Percentiles rank a stretch among this genome's conserved stretches.
Conservation (phyloP, 2,797 vertebrate genomes). For the Epinephelus malabaricus region DNA sequence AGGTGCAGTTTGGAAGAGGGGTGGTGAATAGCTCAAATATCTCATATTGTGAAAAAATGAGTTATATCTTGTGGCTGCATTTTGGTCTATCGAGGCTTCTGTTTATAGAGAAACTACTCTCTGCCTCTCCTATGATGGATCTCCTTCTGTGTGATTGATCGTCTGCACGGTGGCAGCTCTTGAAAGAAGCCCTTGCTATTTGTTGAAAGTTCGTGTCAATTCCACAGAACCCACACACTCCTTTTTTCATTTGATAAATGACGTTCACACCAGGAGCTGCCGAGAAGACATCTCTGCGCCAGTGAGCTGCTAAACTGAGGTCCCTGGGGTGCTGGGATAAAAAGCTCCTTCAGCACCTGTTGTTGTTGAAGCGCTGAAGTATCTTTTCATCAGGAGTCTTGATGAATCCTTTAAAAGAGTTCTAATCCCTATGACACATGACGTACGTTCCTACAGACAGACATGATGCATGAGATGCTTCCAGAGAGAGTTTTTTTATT, state of each 20-base stretch:
- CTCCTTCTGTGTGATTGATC: background rate
- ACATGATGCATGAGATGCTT: too few relatives aligned
- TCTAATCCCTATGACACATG: too few relatives aligned
- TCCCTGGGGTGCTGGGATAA: background rate
- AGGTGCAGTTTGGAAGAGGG: too few relatives aligned
- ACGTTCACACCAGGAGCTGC: constrained; percentile 1
- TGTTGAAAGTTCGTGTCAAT: background rate
- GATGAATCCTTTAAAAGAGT: background rate
- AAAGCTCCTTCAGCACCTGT: background rate
- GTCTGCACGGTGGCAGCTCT: background rate
- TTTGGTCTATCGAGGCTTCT: background rate
- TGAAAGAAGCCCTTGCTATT: background rate
- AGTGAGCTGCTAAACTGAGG: background rate
- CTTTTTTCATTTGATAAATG: constrained; percentile 15
- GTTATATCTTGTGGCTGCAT: background rate
- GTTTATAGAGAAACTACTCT: background rate
- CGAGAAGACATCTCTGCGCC: background rate
- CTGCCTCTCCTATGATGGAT: background rate
- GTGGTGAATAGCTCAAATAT: too few relatives aligned
- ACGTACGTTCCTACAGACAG: too few relatives aligned
- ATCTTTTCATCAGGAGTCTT: background rate
- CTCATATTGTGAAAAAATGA: background rate
- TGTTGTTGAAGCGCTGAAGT: background rate
- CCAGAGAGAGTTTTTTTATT: too few relatives aligned
- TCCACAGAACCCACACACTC: background rate